Conservation (phyloP, 2,113 vertebrate genomes). For the Propithecus coquereli region DNA sequence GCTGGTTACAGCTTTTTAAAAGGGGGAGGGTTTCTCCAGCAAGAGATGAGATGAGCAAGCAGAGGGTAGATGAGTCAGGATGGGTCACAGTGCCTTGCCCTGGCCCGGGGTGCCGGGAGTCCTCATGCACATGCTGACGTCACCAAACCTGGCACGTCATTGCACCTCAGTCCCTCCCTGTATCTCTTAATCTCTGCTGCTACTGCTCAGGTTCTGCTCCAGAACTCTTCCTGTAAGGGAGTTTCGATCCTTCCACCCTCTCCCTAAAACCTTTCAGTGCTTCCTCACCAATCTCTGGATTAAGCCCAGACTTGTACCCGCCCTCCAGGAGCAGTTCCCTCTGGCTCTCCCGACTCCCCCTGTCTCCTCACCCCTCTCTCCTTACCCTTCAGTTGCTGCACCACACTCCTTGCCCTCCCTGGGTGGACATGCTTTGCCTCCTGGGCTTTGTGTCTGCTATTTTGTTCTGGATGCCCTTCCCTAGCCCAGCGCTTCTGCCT, state of each 20-base stretch:
- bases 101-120: background rate
- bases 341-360: too few relatives aligned
- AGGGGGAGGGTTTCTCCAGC: background rate
- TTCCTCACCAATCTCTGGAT: background rate
- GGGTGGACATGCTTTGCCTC: background rate
- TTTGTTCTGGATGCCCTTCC: background rate
- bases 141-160: background rate
- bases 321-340: background rate
- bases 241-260: background rate
- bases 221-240: background rate
- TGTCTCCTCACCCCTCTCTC: fast-evolving
- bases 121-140: background rate
- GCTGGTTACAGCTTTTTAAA: background rate
- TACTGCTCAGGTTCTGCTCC: background rate
- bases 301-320: background rate
- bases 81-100: background rate
- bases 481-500: background rate
- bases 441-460: background rate
- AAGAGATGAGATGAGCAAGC: background rate
- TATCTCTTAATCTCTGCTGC: background rate
- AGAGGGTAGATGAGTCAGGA: background rate
- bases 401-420: background rate
- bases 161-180: background rate
- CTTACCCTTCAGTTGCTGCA: background rate
- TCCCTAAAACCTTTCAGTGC: background rate